Conservation (phyloP, 2,888 invertebrate genomes). For the Leptopterna dolabrata region DNA sequence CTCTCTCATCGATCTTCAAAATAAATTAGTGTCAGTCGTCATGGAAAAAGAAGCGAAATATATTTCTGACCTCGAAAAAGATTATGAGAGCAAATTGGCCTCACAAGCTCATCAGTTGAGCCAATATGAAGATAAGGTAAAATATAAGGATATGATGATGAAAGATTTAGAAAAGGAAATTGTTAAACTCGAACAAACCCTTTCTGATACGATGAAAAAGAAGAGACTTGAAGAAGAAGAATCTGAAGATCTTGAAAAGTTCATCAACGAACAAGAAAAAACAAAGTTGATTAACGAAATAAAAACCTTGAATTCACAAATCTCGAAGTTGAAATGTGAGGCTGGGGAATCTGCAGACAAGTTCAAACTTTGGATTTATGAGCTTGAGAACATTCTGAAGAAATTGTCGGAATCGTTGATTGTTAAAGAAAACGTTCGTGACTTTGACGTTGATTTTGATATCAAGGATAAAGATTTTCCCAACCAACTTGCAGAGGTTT, state of each 20-base stretch:
- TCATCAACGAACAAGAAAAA: neutral
- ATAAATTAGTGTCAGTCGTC: conserved; percentile 35
- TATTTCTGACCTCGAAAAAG: neutral
- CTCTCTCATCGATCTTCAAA: conserved; percentile 51
- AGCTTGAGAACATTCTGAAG: neutral
- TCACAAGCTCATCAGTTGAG: conserved; percentile 21
- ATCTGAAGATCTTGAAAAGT: neutral
- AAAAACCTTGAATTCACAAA: neutral
- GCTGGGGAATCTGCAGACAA: neutral
- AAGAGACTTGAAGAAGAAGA: neutral
- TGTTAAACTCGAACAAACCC: conserved; percentile 2
- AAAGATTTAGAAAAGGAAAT: conserved; percentile 40
- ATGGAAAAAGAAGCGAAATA: conserved; percentile 47
- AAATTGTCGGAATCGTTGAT: neutral
- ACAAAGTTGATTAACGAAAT: neutral
- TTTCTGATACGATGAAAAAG: neutral
- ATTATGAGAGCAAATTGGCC: conserved; percentile 51
- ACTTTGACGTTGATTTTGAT: too few species aligned
- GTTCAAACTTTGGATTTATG: neutral
- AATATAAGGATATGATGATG: conserved; percentile 33
- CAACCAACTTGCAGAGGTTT: neutral
- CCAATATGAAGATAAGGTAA: conserved; percentile 51
- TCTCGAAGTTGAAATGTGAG: neutral
- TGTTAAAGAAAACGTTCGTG: neutral
- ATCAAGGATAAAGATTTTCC: neutral